A percentile compares a stretch with the other conserved stretches of the same genome.
Conservation (phyloP, 1,140 invertebrate species). For the Parapsyche elsis region DNA sequence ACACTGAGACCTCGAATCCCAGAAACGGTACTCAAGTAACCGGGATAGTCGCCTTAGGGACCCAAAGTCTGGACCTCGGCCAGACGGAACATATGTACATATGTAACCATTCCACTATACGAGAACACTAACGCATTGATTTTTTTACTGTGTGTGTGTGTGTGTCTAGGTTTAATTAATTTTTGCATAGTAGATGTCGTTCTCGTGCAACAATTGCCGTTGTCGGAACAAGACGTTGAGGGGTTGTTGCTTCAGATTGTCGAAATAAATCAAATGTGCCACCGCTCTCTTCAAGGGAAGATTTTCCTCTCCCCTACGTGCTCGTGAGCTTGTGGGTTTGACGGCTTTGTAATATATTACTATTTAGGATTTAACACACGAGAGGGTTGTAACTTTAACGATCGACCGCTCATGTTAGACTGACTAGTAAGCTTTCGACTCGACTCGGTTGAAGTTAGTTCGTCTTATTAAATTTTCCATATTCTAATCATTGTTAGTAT, state of each 20-base stretch:
- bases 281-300: not conserved
- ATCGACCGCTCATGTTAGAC: not conserved
- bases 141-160: too few relatives aligned
- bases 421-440: not conserved
- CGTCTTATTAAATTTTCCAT: not conserved
- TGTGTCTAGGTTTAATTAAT: too few relatives aligned
- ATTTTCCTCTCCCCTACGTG: not conserved
- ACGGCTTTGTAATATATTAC: slow-evolving; percentile 33
- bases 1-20: not conserved
- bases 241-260: slow-evolving; percentile 3
- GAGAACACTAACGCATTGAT: too few relatives aligned
- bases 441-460: not conserved
- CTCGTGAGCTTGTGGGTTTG: slow-evolving; percentile 25
- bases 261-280: slow-evolving; percentile 23
- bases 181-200: too few relatives aligned
- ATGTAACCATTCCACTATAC: too few relatives aligned
- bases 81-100: too few relatives aligned
- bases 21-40: not conserved
- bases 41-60: slow-evolving; percentile 3
- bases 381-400: slow-evolving; percentile 31
- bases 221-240: not conserved
- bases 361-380: slow-evolving; percentile 26
- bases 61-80: slow-evolving; percentile 17
- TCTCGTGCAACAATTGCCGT: too few relatives aligned
- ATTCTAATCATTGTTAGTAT: not conserved